Percentiles rank a stretch among this genome's conserved stretches.
Conservation (phyloP, 2,797 vertebrate genomes). For the Smutsia gigantea region DNA sequence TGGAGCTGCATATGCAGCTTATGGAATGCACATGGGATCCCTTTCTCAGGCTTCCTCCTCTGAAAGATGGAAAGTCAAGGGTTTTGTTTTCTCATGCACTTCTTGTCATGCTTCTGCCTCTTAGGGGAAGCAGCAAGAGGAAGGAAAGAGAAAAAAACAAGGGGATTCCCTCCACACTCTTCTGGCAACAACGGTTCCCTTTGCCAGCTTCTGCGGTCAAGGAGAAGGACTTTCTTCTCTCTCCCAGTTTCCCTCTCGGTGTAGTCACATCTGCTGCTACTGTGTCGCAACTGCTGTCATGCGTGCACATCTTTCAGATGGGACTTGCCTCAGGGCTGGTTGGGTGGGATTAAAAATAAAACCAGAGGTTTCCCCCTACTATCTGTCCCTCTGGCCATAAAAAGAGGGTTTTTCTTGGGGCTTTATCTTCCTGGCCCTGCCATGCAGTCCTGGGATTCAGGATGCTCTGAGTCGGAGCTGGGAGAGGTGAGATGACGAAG, state of each 20-base stretch:
- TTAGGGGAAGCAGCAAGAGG: neutral
- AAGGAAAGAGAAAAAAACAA: neutral
- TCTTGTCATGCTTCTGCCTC: neutral
- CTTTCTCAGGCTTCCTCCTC: conserved; percentile 7
- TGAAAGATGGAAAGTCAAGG: neutral
- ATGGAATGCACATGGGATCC: neutral
- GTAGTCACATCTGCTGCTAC: neutral
- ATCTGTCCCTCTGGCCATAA: neutral
- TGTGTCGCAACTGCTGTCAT: too few relatives aligned
- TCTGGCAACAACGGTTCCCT: neutral
- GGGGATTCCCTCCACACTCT: neutral
- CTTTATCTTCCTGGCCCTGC: neutral
- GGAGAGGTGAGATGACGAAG: neutral
- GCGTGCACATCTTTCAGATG: neutral
- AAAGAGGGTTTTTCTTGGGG: neutral
- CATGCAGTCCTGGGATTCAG: neutral
- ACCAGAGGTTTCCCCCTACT: neutral
- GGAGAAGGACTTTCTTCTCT: neutral
- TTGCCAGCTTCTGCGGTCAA: neutral
- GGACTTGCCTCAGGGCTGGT: neutral
- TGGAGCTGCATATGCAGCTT: neutral
- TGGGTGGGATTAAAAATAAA: neutral
- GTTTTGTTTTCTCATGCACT: neutral
- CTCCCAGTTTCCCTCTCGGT: neutral
- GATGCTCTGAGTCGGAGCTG: neutral